phyloP scores from a whole-genome alignment of 2,797 vertebrate genomes.

The Coluber constrictor region DNA sequence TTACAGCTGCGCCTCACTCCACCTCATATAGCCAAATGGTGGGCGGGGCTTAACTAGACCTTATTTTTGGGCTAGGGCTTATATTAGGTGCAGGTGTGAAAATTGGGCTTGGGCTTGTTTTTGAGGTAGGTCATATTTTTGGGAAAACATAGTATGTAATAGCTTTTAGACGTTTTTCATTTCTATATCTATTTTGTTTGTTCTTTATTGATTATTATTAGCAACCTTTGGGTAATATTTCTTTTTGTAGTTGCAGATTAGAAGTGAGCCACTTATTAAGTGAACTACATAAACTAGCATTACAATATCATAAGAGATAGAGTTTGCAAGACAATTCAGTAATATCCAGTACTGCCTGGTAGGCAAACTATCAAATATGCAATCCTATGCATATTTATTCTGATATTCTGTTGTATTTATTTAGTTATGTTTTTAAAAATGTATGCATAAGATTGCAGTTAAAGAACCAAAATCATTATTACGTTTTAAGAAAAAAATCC shows the following conservation, averaged over 20 bases:
- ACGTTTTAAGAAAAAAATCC: background rate
- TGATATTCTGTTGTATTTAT: background rate
- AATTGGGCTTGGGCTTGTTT: no score
- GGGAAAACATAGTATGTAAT: background rate
- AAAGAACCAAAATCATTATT: background rate
- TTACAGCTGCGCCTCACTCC: no score
- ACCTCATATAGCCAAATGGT: no score
- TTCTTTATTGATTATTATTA: background rate
- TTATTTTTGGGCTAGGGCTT: no score
- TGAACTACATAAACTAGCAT: background rate
- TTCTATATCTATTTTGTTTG: background rate
- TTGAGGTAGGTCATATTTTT: no score
- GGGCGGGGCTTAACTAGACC: no score
- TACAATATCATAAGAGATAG: background rate
- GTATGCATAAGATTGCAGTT: background rate
- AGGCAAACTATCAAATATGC: background rate
- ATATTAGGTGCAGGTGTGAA: no score
- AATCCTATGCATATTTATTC: background rate
- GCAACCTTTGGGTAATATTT: background rate
- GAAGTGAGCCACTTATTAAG: background rate
- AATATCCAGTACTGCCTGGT: background rate
- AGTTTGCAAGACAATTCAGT: background rate
- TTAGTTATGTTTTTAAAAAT: background rate
- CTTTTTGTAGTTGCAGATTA: background rate
- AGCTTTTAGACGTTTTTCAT: conserved; percentile 1